These are phyloP conservation scores for Corythornis leucogaster DNA, from an alignment of 2,797 vertebrate genomes.

Conservation along the genomic window DNA sequence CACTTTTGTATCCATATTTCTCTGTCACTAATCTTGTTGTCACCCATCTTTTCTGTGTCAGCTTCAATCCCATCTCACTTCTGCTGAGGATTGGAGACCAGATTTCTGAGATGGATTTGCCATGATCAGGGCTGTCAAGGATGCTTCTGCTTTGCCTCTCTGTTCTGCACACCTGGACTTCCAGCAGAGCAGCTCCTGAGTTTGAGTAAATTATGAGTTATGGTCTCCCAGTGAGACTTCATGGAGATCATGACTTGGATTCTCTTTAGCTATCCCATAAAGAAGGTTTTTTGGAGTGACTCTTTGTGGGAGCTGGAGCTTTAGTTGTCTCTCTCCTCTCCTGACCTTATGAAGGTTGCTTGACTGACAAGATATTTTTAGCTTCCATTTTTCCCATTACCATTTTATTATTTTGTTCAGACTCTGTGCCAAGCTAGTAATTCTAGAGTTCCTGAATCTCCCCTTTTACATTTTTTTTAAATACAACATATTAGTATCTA, in stretches of 20 bases:
- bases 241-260: background rate
- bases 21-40: background rate
- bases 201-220: background rate
- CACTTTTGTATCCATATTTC: background rate
- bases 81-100: background rate
- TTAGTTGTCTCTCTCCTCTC: background rate
- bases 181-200: background rate
- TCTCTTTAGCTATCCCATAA: background rate
- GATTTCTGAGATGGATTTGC: background rate
- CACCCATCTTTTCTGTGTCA: background rate
- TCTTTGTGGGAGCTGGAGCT: background rate
- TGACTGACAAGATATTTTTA: conserved; percentile 54
- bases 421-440: conserved; percentile 22
- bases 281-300: background rate
- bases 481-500: conserved; percentile 9
- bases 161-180: background rate
- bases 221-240: background rate
- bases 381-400: conserved; percentile 43
- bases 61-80: background rate
- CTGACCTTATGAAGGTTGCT: conserved; percentile 10
- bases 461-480: conserved; percentile 31
- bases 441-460: conserved; percentile 32
- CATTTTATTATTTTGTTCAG: conserved; percentile 1
- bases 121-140: background rate
- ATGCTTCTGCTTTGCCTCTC: background rate